A percentile compares a stretch with the other conserved stretches of the same genome.
phyloP scores from a whole-genome alignment of 2,888 invertebrate species.

The Copidosoma aretas region DNA sequence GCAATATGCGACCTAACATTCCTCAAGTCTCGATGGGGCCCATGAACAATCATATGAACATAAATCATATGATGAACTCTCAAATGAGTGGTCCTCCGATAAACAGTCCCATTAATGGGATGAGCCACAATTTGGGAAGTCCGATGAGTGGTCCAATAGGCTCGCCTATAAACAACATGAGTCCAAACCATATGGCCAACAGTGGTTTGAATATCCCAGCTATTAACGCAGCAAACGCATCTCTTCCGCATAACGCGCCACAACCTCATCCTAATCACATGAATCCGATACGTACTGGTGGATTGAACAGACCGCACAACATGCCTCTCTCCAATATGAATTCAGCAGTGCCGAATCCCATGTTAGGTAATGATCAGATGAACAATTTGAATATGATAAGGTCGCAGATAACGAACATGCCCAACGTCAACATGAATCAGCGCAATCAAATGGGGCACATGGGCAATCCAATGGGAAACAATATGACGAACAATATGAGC shows the following conservation, averaged over 20 bases:
- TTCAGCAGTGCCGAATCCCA: constrained; percentile 68
- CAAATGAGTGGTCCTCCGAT: constrained; percentile 67
- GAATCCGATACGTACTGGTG: constrained; percentile 57
- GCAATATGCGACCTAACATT: constrained; percentile 77
- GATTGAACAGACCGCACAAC: constrained; percentile 71
- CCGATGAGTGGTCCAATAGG: constrained; percentile 70
- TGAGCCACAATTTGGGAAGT: constrained; percentile 74
- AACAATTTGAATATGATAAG: constrained; percentile 76
- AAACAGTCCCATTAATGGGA: constrained; percentile 70
- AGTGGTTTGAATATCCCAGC: constrained; percentile 59
- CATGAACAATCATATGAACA: constrained; percentile 65
- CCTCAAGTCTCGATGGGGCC: constrained; percentile 71
- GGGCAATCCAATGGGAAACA: constrained; percentile 64
- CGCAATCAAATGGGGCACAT: constrained; percentile 61
- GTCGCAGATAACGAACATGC: constrained; percentile 75
- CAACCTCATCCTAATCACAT: constrained; percentile 60
- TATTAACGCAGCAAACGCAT: constrained; percentile 60
- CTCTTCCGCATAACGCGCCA: constrained; percentile 58
- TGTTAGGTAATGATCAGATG: constrained; percentile 66
- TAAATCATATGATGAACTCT: constrained; percentile 63
- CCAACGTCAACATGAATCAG: constrained; percentile 59
- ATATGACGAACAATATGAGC: constrained; percentile 65
- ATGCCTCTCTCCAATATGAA: constrained; percentile 75
- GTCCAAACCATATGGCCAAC: constrained; percentile 59
- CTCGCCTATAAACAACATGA: constrained; percentile 71